phyloP scores from a whole-genome alignment of 2,888 invertebrate genomes.

The Ennomos erosarius region DNA sequence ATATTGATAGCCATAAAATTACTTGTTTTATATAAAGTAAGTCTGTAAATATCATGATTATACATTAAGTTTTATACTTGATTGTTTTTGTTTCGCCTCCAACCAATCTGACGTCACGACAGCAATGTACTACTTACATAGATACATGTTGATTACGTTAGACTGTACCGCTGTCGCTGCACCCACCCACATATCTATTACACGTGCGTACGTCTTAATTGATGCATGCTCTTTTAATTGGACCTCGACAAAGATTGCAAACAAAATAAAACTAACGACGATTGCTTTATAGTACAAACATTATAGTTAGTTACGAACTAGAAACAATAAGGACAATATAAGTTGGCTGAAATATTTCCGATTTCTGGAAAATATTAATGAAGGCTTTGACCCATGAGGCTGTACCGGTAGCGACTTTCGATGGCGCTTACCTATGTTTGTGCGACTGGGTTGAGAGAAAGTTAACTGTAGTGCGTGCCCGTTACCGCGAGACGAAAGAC shows the following conservation, averaged over 20 bases:
- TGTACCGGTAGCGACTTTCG: conserved; percentile 75
- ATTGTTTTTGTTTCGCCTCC: conserved; percentile 77
- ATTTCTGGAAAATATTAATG: conserved; percentile 58
- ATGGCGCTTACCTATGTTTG: conserved; percentile 73
- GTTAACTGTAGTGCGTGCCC: conserved; percentile 84
- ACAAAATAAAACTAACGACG: no score
- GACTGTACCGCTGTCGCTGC: neutral
- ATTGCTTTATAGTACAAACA: neutral
- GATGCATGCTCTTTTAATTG: conserved; percentile 20
- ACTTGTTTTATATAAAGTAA: conserved; percentile 84
- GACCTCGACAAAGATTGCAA: neutral
- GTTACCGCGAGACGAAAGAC: conserved; percentile 58
- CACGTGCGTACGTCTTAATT: conserved; percentile 18
- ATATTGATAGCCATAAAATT: conserved; percentile 83
- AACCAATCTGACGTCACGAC: conserved; percentile 13
- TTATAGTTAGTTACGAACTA: conserved; percentile 11
- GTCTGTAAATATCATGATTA: conserved; percentile 85
- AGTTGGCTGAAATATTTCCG: conserved; percentile 25
- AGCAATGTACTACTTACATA: neutral
- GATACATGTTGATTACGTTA: conserved; percentile 1
- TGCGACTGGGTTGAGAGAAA: conserved; percentile 76
- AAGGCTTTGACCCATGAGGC: conserved; percentile 76
- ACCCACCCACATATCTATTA: neutral
- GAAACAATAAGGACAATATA: conserved; percentile 2
- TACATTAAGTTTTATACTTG: conserved; percentile 84